Evolutionary conservation across 2,888 invertebrate genomes (phyloP), one percentile per base, ranked within the genome.

Genomic region (Merodon equestris): DNA sequence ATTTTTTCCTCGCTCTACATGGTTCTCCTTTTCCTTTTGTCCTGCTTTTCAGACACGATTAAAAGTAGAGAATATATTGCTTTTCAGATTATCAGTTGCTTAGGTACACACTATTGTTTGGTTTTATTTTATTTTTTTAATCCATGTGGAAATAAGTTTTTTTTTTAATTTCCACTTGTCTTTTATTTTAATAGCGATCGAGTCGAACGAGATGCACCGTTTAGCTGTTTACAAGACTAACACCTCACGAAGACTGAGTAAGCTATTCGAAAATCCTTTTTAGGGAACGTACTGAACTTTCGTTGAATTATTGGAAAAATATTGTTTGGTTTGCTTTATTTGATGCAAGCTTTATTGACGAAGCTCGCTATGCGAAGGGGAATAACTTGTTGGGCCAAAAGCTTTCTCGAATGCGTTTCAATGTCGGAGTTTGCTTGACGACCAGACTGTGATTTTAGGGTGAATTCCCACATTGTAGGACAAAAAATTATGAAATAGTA

Each of bases 171-270:
- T 72, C 53, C 67, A 61, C 73, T 77, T 77, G 67, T 27, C n/a
- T 27, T 2, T 27, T 27, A 27, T 27, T 4, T 73, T 73, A 63
- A 63, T 36, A 17, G 58, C 45, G 12, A 56, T 19, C 63, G 77
- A 77, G 73, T 63, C 73, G 54, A 63, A 73, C 67, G 77, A 67
- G 76, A 77, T 68, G 77, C 68, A 53, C 61, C 63, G 63, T 58
- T 68, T 73, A 19, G 67, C 67, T 77, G 77, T 68, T 73, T 45
- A 54, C 73, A 77, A 73, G 73, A 73, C 73, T 77, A 77, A 77
- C 77, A 73, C 73, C 73, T 77, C 77, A 77, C 77, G 73, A 77
- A 77, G 77, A 77, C 77, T 77, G 47, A 73, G 48, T 57, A 57
- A 61, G 61, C 70, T 60, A 3, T 58, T 17, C 50, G 34, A 10